A percentile compares a stretch with the other conserved stretches of the same genome.
phyloP scores from a whole-genome alignment of 2,797 vertebrate species.

The Paratrypauchen microcephalus region DNA sequence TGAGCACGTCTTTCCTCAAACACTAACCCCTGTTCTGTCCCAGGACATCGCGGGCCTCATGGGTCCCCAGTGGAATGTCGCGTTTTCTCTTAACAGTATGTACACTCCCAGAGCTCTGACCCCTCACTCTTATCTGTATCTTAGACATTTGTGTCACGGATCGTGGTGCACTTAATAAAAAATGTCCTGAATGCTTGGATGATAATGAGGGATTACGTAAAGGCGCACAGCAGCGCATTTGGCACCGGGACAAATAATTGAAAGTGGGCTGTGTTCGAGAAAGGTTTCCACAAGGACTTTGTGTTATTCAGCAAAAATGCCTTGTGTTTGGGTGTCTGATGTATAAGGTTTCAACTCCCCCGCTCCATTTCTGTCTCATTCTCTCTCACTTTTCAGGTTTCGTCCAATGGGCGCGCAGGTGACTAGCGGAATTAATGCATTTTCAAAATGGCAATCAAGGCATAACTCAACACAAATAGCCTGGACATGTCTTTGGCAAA shows the following conservation, averaged over 20 bases:
- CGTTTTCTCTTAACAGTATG: constrained; percentile 35
- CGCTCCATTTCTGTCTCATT: not conserved
- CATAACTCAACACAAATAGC: constrained; percentile 16
- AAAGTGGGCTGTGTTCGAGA: constrained; percentile 15
- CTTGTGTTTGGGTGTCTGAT: constrained; percentile 19
- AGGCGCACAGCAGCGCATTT: constrained; percentile 43
- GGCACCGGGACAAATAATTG: constrained; percentile 51
- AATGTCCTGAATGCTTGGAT: constrained; percentile 44
- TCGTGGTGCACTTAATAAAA: constrained; percentile 26
- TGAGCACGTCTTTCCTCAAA: not conserved
- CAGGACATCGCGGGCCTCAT: constrained; percentile 46
- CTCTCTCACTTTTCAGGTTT: not conserved
- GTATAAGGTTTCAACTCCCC: constrained; percentile 3
- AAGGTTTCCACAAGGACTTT: constrained; percentile 33
- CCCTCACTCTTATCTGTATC: not conserved
- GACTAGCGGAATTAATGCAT: constrained; percentile 21
- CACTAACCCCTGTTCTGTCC: not conserved
- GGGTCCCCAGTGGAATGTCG: constrained; percentile 53
- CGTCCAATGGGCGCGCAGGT: not conserved
- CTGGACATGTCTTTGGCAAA: constrained; percentile 6
- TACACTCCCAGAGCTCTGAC: constrained; percentile 9
- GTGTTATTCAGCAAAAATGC: constrained; percentile 24
- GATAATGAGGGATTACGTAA: constrained; percentile 52
- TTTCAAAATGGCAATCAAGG: constrained; percentile 17
- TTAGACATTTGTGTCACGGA: constrained; percentile 13